Evolutionary conservation across 1,140 invertebrate genomes (phyloP).

Genomic region (Lamellibrachia luymesi): DNA sequence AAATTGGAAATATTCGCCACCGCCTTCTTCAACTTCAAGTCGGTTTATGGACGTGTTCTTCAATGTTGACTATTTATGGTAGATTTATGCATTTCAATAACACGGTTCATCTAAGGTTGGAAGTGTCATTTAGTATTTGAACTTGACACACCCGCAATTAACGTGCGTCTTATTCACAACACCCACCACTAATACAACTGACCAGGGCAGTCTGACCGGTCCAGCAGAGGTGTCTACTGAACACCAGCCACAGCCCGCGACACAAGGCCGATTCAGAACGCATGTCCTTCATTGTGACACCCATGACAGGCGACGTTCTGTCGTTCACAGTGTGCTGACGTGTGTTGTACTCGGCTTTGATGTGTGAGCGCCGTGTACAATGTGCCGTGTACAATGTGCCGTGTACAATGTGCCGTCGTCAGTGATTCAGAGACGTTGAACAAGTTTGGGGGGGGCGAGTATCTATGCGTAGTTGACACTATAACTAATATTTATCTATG

Average conservation of each 20-base stretch:
- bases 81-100: too few species aligned
- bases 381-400: neutral
- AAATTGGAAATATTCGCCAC: too few species aligned
- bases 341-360: neutral
- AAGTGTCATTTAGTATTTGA: too few species aligned
- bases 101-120: neutral
- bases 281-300: neutral
- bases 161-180: too few species aligned
- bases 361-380: neutral
- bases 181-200: too few species aligned
- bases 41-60: neutral
- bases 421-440: neutral
- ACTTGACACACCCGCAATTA: too few species aligned
- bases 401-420: neutral
- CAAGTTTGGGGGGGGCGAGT: neutral
- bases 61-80: neutral
- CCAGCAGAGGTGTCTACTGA: neutral
- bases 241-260: neutral
- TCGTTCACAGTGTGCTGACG: neutral
- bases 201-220: neutral
- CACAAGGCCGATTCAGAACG: neutral
- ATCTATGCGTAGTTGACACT: neutral
- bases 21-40: neutral
- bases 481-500: neutral
- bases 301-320: neutral